Evolutionary conservation across 2,797 vertebrate species (phyloP).

Genomic region (Morus bassanus): DNA sequence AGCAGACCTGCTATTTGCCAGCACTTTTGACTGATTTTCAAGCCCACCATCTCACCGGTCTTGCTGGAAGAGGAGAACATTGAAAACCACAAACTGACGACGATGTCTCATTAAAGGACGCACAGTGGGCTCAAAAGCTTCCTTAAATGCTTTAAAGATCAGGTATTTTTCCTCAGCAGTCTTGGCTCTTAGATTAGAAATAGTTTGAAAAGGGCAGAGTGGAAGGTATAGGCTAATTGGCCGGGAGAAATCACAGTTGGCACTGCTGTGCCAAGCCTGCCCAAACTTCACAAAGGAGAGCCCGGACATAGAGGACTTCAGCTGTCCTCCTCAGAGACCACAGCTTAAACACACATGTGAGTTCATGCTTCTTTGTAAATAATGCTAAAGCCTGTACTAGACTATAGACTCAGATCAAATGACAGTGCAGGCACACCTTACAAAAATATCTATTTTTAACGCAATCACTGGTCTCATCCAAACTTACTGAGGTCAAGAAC

Average conservation of each 20-base stretch:
- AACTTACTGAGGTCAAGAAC: background rate
- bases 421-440: background rate
- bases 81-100: background rate
- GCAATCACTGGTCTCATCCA: background rate
- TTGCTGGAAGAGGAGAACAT: background rate
- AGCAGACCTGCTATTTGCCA: background rate
- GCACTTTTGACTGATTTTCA: background rate
- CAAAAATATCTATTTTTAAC: background rate
- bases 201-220: background rate
- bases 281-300: background rate
- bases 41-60: background rate
- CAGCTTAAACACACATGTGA: accelerated
- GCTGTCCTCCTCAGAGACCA: background rate
- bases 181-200: background rate
- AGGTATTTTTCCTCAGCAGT: background rate
- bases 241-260: accelerated
- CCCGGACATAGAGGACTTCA: accelerated
- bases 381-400: background rate
- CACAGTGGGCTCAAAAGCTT: background rate
- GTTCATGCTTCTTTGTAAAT: background rate
- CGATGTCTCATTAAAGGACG: background rate
- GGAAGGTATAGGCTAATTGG: background rate
- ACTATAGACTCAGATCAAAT: background rate
- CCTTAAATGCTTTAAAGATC: background rate
- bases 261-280: background rate